Base-by-base conservation (phyloP, 2,797 vertebrate species). In the Emydoidea blandingii region DNA sequence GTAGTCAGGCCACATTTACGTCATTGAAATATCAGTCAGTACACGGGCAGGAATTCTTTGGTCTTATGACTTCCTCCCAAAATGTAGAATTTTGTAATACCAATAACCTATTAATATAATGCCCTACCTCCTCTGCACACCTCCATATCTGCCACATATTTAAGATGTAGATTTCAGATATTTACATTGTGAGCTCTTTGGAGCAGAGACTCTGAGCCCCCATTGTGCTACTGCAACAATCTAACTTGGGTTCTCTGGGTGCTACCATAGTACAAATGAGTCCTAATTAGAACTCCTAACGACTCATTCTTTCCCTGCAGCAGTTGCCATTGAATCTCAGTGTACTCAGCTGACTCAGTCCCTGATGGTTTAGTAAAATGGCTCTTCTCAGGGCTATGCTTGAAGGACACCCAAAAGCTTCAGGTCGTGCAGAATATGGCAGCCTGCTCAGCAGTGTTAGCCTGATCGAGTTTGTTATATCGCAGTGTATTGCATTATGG, bases 391-490 rank as follows among this genome's bases (percentile, higher is more conserved):
- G n/a, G 10, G n/a, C 65, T 68, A 68, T 21, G n/a, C 19, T 37
- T 68, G 65, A 68, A 68, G 16, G 65, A 37, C 37, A 72, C 27
- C 14, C 27, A 47, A 29, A 78, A 31, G 44, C 44, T 18, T 31
- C 44, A 47, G 25, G 15, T 49, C 3, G 5, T 78, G 47, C 27
- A 78, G 74, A 78, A 31, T 27, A 29, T 31, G 74, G 15, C 41
- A 76, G 37, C 41, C 12, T 29, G 12, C 0, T 0, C 5, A 31
- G 49, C 27, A 53, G 9, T 12, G 37, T 12, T 47, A 85, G 14
- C 4, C 2, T 2, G 12, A 1, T 1, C 0, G 3, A 79, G 79
- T 5, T 0, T 4, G 2, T 92, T 59, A 11, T 29, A 52, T 11
- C 72, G 85, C 18, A 4, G 0, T 50, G 29, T 25, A 1, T 23